Evolutionary conservation across 2,888 invertebrate genomes (phyloP), one percentile per base, ranked within the genome.

Genomic region (Xiphydria camelus): DNA sequence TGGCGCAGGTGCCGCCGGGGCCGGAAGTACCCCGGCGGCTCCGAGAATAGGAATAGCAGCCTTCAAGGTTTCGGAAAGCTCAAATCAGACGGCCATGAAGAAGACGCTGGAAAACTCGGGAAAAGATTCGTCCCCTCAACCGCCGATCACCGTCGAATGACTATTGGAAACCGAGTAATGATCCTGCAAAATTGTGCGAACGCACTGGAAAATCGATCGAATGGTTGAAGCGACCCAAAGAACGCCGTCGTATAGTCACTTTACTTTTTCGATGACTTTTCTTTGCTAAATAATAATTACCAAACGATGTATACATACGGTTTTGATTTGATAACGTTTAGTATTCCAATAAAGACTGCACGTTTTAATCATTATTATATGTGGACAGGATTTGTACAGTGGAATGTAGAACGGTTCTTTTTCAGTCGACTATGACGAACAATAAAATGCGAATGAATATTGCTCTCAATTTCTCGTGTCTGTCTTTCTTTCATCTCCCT

Each of bases 61-160:
- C 4, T 59, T 60, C 23, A 68, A 66, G 44, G 51, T 47, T 39
- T 53, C 49, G 1, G 61, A 60, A 5, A 57, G 56, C 42, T 32
- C 53, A n/a, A 50, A 48, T 50, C 64, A 60, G 20, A 41, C 40
- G 5, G 51, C 34, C 10, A 44, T 41, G 12, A 35, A 41, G 4
- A 67, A 62, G 46, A 45, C 46, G 9, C 40, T 53, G 18, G 61
- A 60, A 15, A 53, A 47, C 22, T 34, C 59, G 7, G 45, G 54
- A 15, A 66, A 65, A 45, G 55, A 62, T 39, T 41, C 51, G 4
- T 33, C 51, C n/a, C 37, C 53, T 3, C 60, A 57, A 21, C 22
- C 59, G 25, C 40, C 60, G 4, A 47, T 54, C 4, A 45, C 47
- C 7, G 53, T 55, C 12, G 52, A 56, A 49, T 60, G 49, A 57